Evolutionary conservation across 2,113 vertebrate genomes (phyloP), one percentile per base, ranked within the genome.

Genomic region (Axis porcinus): DNA sequence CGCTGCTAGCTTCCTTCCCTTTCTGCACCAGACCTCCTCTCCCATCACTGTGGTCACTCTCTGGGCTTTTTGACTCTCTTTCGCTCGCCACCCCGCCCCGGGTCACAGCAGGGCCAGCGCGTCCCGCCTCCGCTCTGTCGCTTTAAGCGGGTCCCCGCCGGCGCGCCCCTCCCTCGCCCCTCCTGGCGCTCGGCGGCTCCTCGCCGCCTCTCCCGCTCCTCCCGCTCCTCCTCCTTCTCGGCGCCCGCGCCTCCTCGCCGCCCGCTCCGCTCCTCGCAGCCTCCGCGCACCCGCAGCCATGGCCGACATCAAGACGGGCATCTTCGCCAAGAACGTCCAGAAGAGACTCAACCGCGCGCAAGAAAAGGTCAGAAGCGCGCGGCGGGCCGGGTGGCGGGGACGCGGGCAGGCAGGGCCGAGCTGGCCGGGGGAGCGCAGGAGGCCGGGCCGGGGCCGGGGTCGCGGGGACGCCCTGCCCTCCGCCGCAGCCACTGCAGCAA

Each of bases 281-380:
- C 94, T 98, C 97, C 43, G 94, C 85, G 97, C 95, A 98, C 96
- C 98, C 97, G 98, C 98, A 99, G 98, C 99, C 99, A 99, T 99
- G 99, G 99, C 99, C 97, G 99, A 99, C 98, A 99, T 99, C 97
- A 99, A 99, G 98, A 99, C 99, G 9, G 99, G 99, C 97, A 99
- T 99, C 96, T 99, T 99, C 98, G 99, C 99, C 93, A 99, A 99
- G 98, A 99, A 99, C 98, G 99, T 99, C 54, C 99, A 99, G 98
- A 99, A 99, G 96, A 99, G 99, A 54, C 98, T 99, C 92, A 99
- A 99, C 98, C 98, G 99, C 33, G 99, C 99, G 10, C 99, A 99
- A 98, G 99, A 99, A 95, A 99, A 99, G 99, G 99, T 99, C 98
- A 96, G 98, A n/a, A 16, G 9, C 12, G 21, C 83, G 88, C 62